Conservation (phyloP, 1,140 invertebrate genomes). For the Acromyrmex echinatior region DNA sequence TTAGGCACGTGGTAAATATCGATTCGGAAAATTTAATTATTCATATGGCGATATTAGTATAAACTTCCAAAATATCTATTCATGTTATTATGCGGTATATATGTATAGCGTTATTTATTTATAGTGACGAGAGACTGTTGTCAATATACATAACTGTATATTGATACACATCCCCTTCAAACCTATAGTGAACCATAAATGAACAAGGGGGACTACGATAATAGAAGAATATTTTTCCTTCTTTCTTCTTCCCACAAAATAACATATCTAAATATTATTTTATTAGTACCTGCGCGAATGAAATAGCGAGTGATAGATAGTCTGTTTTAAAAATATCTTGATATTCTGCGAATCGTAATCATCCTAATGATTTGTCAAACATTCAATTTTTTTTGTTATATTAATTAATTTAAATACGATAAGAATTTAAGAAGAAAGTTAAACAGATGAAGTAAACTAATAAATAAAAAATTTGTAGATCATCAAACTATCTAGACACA, state of each 20-base stretch:
- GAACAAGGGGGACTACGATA: neutral
- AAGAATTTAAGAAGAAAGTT: neutral
- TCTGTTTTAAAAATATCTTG: constrained; percentile 7
- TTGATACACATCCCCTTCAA: neutral
- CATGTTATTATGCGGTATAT: neutral
- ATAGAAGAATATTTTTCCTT: neutral
- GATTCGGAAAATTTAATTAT: constrained; percentile 51
- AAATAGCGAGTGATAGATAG: constrained; percentile 6
- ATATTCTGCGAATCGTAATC: neutral
- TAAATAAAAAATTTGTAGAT: neutral
- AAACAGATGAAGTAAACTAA: neutral
- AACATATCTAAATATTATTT: neutral
- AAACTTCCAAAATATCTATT: neutral
- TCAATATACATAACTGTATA: neutral
- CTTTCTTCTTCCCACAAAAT: neutral
- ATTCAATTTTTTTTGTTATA: constrained; percentile 4
- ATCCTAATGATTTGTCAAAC: neutral
- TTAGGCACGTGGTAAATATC: constrained; percentile 40
- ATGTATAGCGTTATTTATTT: neutral
- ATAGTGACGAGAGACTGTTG: neutral
- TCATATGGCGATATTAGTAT: neutral
- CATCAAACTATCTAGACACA: neutral
- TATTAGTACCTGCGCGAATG: neutral
- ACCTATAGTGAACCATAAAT: neutral
- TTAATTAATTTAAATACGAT: neutral